Percentiles rank a stretch among this genome's conserved stretches.
Conservation (phyloP, 2,113 vertebrate genomes). For the Ellobius talpinus region DNA sequence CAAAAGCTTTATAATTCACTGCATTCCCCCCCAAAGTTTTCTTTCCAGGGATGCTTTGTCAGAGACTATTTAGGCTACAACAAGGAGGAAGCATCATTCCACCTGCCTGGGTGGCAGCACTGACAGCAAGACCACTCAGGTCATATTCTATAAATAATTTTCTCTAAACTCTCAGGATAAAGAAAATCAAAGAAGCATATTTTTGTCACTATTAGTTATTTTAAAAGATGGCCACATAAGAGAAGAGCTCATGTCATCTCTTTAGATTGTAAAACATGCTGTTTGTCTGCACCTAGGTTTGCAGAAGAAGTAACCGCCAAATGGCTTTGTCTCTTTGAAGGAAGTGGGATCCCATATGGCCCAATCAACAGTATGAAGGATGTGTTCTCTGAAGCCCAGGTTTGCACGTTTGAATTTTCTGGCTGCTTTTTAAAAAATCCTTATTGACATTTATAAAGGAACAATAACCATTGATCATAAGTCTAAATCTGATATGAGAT, state of each 20-base stretch:
- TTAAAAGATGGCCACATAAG: background rate
- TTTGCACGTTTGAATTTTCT: constrained; percentile 83
- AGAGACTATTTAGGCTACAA: constrained; percentile 1
- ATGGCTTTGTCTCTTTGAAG: constrained; percentile 94
- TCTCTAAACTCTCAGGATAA: constrained; percentile 18
- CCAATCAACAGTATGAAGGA: constrained; percentile 96
- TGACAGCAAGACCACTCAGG: background rate
- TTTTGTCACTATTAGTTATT: constrained; percentile 28
- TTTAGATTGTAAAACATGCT: constrained; percentile 59
- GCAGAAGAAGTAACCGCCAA: constrained; percentile 89
- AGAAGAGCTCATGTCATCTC: background rate
- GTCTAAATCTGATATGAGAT: constrained; percentile 15
- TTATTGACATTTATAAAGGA: constrained; percentile 56
- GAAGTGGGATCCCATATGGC: constrained; percentile 93
- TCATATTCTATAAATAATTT: background rate
- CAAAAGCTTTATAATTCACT: background rate
- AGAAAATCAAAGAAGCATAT: background rate
- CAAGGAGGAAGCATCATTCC: background rate
- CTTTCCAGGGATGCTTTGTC: background rate
- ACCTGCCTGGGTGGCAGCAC: background rate
- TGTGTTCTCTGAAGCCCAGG: constrained; percentile 95
- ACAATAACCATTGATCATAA: constrained; percentile 42
- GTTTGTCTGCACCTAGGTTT: constrained; percentile 89
- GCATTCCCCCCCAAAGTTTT: background rate
- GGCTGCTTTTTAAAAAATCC: constrained; percentile 19